Conservation (phyloP, 2,797 vertebrate genomes). For the Glyptemys insculpta region DNA sequence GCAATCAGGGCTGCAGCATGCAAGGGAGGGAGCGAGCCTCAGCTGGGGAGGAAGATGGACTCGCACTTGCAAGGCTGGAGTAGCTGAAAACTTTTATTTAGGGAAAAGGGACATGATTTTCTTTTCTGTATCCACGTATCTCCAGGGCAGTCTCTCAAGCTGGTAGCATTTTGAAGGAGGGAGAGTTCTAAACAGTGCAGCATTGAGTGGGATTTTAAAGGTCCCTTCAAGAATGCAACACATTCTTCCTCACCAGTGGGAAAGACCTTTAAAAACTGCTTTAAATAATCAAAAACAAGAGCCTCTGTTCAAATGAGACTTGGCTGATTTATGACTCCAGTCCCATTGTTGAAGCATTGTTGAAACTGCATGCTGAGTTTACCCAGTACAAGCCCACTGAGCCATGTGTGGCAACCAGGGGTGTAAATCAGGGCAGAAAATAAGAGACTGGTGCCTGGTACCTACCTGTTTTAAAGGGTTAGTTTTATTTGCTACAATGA, state of each 20-base stretch:
- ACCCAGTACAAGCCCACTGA: background rate
- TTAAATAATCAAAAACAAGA: background rate
- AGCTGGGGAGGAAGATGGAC: background rate
- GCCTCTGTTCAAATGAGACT: background rate
- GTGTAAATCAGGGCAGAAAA: background rate
- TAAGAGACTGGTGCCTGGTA: background rate
- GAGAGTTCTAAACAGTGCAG: background rate
- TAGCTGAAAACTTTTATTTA: background rate
- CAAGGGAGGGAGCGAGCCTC: background rate
- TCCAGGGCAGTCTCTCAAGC: background rate
- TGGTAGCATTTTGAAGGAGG: background rate
- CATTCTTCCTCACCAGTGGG: background rate
- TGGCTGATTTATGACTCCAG: background rate
- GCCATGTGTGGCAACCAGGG: background rate
- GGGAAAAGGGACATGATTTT: background rate
- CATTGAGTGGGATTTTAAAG: background rate
- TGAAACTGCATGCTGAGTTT: background rate
- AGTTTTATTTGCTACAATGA: background rate
- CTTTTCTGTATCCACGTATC: background rate
- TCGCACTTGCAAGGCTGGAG: background rate
- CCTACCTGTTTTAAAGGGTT: background rate
- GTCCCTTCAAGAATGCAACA: background rate
- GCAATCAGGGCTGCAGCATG: constrained; percentile 23
- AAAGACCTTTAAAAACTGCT: background rate
- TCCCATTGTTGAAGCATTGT: background rate